Percentiles rank a stretch among this genome's conserved stretches.
Evolutionary conservation across 2,113 vertebrate genomes (phyloP).

Genomic region (Nothocercus nigrocapillus): DNA sequence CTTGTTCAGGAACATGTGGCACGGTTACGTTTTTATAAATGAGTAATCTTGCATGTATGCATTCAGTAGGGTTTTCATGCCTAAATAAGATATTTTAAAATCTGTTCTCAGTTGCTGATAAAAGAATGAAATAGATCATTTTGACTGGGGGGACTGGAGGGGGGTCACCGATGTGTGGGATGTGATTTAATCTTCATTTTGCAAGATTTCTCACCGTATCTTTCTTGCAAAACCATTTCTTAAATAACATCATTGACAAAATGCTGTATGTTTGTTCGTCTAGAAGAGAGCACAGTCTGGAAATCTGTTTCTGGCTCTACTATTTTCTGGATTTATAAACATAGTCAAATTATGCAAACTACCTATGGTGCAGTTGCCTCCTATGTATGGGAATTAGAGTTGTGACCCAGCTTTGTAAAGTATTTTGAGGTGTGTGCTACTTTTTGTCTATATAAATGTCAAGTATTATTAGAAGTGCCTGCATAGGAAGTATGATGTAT

Average conservation of each 20-base stretch:
- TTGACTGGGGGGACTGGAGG: not conserved
- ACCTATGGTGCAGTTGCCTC: not conserved
- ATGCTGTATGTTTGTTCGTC: not conserved
- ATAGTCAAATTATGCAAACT: not conserved
- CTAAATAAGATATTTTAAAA: not conserved
- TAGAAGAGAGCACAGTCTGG: not conserved
- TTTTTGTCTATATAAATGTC: not conserved
- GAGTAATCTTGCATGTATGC: not conserved
- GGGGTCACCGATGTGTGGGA: not conserved
- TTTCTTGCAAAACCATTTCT: not conserved
- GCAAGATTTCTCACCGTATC: not conserved
- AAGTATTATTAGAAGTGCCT: not conserved
- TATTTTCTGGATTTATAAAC: not conserved
- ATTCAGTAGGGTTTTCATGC: not conserved
- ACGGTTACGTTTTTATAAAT: not conserved
- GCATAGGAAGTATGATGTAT: not conserved
- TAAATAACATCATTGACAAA: not conserved
- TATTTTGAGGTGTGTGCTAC: not conserved
- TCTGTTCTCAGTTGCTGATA: not conserved
- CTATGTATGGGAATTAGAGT: not conserved
- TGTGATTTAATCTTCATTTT: not conserved
- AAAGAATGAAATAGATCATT: not conserved
- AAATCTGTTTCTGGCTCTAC: not conserved
- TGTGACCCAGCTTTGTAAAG: not conserved
- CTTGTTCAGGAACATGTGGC: not conserved